Evolutionary conservation across 2,797 vertebrate genomes (phyloP).

Genomic region (Hirundo rustica): DNA sequence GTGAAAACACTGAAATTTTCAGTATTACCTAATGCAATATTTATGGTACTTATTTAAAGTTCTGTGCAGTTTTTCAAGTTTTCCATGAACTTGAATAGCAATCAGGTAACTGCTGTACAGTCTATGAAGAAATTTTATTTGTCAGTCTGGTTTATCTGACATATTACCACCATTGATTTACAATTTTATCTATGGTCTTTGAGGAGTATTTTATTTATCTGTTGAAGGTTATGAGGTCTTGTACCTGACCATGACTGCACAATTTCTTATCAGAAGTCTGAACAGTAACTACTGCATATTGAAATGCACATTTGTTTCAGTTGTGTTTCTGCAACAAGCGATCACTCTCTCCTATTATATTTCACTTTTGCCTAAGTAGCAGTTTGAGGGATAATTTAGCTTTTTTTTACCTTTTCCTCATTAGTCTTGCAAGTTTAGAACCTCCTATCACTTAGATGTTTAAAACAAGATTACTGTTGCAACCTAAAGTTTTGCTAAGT

Average conservation of each 20-base stretch:
- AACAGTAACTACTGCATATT: background rate
- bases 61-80: background rate
- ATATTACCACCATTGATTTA: background rate
- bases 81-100: background rate
- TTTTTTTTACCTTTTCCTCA: background rate
- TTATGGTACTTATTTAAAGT: background rate
- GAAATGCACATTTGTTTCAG: background rate
- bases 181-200: background rate
- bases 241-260: background rate
- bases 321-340: background rate
- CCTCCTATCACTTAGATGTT: background rate
- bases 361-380: background rate
- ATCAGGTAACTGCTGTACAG: background rate
- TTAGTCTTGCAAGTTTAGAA: background rate
- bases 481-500: background rate
- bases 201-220: background rate
- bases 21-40: background rate
- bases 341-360: background rate
- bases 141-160: background rate
- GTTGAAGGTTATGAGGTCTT: background rate
- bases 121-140: background rate
- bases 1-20: background rate
- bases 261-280: background rate
- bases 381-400: background rate
- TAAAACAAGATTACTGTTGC: background rate